Conservation (phyloP, 2,888 invertebrate genomes). For the Aporophyla nigra region DNA sequence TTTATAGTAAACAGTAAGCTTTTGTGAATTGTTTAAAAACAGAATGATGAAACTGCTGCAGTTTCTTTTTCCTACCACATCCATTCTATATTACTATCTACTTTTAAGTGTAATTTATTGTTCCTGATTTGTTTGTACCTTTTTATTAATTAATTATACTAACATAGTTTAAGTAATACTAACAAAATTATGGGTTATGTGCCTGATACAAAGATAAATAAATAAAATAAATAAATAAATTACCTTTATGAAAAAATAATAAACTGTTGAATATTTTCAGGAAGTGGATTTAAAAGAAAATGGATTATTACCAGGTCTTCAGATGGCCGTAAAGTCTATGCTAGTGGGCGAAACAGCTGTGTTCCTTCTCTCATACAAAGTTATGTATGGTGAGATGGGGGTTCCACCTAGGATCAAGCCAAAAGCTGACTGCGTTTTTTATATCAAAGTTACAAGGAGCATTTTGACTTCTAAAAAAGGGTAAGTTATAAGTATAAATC, state of each 20-base stretch:
- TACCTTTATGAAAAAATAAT: background rate
- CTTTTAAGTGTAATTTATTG: too few relatives aligned
- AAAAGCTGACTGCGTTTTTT: conserved; percentile 93
- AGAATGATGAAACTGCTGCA: too few relatives aligned
- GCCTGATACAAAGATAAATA: too few relatives aligned
- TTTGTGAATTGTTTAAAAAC: background rate
- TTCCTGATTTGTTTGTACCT: too few relatives aligned
- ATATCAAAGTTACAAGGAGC: conserved; percentile 92
- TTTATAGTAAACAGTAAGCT: background rate
- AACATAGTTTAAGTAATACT: too few relatives aligned
- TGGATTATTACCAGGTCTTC: conserved; percentile 92
- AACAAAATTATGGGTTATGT: too few relatives aligned
- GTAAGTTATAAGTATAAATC: conserved; percentile 68
- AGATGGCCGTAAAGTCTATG: conserved; percentile 94
- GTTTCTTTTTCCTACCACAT: background rate
- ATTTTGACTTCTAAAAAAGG: conserved; percentile 87
- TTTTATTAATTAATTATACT: too few relatives aligned
- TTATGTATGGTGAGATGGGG: conserved; percentile 94
- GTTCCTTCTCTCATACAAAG: conserved; percentile 94
- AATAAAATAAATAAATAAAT: too few relatives aligned
- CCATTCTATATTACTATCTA: background rate
- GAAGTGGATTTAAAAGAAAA: conserved; percentile 83
- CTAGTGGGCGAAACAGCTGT: conserved; percentile 94
- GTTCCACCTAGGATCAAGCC: conserved; percentile 95
- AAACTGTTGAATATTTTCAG: conserved; percentile 69